Base-by-base conservation (phyloP, 35 echinoderm and acorn worm species). In the Ophiothrix spiculata region DNA sequence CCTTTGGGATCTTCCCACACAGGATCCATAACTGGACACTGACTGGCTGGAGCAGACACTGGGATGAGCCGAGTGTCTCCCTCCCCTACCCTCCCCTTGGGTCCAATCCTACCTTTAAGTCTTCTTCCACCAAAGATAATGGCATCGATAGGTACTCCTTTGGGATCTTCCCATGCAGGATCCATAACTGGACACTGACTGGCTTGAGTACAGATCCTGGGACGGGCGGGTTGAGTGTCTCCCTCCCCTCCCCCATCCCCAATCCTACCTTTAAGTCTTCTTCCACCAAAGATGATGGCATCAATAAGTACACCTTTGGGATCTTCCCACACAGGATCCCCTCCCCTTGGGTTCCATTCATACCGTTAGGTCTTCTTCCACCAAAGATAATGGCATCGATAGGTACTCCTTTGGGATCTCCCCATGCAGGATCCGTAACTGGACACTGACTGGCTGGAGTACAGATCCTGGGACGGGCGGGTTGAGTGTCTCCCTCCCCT, bases 341-440 rank as follows among this genome's bases (percentile, higher is more conserved):
- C n/a, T n/a, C n/a, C n/a, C n/a, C n/a, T n/a, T n/a, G n/a, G n/a
- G n/a, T n/a, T n/a, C n/a, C n/a, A n/a, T n/a, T n/a, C n/a, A n/a
- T 87, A 94, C 92, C 92, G 82, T 91, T 87, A 29, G 96, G 96
- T 89, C 96, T 89, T 56, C 96, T 88, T 35, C 96, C 96, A 35
- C 96, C 96, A 87, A 99, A 99, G 75, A 99, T 86, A 60, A 99
- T 91, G 75, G 96, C 96, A 60, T 91, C 92, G 40, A 99, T 99
- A 54, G 96, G 96, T 21, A 99, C 96, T 25, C 96, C 96, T 33
- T 87, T 92, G 38, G 96, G 89, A 74, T 92, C 90, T 64, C 93
- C 94, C 94, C 94, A 97, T 38, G 90, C 91, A 32, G 95, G 95
- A 77, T 98, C 95, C 81, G 94, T 91, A 42, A 83, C 85, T 2